A percentile compares a stretch with the other conserved stretches of the same genome.
These are phyloP conservation scores for Cirrhinus mrigala DNA, from an alignment of 2,797 vertebrate species.

Conservation along the genomic window DNA sequence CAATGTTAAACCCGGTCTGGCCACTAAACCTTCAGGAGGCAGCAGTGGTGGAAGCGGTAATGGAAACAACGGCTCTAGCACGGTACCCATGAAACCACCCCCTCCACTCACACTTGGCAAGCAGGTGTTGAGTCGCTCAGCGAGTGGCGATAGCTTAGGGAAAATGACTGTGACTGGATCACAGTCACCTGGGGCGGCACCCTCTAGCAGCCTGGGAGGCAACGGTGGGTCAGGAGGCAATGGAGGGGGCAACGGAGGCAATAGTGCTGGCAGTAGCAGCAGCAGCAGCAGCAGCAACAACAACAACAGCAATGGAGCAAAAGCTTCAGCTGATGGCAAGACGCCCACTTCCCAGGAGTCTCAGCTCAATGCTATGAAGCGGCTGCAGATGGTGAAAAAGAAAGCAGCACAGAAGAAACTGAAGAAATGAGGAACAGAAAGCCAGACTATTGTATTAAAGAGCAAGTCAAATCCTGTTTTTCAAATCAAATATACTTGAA, in stretches of 20 bases:
- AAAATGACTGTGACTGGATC: slow-evolving; percentile 82
- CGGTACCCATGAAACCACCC: slow-evolving; percentile 84
- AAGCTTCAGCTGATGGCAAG: slow-evolving; percentile 82
- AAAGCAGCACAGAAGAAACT: slow-evolving; percentile 98
- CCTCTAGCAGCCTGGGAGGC: slow-evolving; percentile 66
- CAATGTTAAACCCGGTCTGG: slow-evolving; percentile 84
- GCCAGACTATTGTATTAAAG: slow-evolving; percentile 56
- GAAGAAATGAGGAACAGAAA: slow-evolving; percentile 82
- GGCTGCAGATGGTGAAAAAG: slow-evolving; percentile 96
- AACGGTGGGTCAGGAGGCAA: slow-evolving; percentile 71
- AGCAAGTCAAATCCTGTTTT: slow-evolving; percentile 35
- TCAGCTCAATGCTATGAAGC: slow-evolving; percentile 95
- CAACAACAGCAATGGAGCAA: slow-evolving; percentile 78
- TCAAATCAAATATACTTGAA: slow-evolving; percentile 73
- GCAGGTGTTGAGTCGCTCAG: slow-evolving; percentile 88
- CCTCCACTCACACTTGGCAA: slow-evolving; percentile 93
- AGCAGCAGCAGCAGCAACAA: slow-evolving; percentile 62
- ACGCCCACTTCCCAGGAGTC: slow-evolving; percentile 94
- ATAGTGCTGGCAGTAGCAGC: not conserved
- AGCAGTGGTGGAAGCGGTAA: slow-evolving; percentile 65
- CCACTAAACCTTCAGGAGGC: slow-evolving; percentile 81
- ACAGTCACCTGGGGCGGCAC: slow-evolving; percentile 70
- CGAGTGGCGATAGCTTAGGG: slow-evolving; percentile 89
- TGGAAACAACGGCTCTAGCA: slow-evolving; percentile 74
- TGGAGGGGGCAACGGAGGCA: slow-evolving; percentile 68